Conservation (phyloP, 1,140 invertebrate genomes). For the Monomorium pharaonis region DNA sequence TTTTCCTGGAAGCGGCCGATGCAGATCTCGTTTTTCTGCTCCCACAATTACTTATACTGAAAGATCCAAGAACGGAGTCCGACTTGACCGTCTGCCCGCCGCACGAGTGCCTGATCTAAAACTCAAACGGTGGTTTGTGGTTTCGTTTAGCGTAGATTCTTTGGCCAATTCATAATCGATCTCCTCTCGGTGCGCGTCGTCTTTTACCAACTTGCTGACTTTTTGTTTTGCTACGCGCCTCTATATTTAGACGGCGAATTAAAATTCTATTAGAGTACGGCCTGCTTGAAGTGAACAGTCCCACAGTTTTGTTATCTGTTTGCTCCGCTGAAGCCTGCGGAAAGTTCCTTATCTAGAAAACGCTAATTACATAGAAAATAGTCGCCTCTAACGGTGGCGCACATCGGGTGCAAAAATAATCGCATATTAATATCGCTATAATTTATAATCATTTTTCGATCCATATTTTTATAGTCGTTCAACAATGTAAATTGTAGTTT, state of each 20-base stretch:
- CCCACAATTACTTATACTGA: neutral
- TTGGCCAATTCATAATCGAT: neutral
- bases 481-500: too few relatives aligned
- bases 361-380: neutral
- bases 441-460: too few relatives aligned
- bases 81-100: neutral
- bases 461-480: too few relatives aligned
- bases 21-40: neutral
- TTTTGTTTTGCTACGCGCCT: neutral
- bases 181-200: neutral
- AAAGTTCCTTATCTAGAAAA: constrained; percentile 2
- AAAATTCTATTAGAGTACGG: neutral
- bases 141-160: too few relatives aligned
- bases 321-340: neutral
- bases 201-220: neutral
- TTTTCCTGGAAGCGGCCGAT: constrained; percentile 10
- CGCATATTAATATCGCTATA: too few relatives aligned
- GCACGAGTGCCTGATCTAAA: too few relatives aligned
- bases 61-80: neutral
- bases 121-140: too few relatives aligned
- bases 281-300: neutral
- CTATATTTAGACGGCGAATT: neutral
- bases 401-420: too few relatives aligned
- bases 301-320: neutral
- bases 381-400: neutral